A percentile compares a stretch with the other conserved stretches of the same genome.
Evolutionary conservation across 2,888 invertebrate genomes (phyloP).

Genomic region (Euzophera pinguis): DNA sequence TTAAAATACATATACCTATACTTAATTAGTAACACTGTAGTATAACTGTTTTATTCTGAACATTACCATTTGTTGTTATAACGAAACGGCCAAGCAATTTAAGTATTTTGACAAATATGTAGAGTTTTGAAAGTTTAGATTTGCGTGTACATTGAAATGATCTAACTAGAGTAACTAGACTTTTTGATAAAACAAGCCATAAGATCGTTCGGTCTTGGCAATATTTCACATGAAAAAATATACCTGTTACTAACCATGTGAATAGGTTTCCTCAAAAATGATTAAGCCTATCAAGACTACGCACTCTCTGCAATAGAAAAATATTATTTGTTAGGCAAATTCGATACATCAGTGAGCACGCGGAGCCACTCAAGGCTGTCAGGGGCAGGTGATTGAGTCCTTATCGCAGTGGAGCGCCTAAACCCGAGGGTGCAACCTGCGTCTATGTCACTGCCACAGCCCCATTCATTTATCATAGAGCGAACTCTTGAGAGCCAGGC

Average conservation of each 20-base stretch:
- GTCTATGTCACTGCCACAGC: constrained; percentile 48
- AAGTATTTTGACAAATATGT: too few species aligned
- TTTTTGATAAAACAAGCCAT: too few species aligned
- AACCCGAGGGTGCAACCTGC: constrained; percentile 51
- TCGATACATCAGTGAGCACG: constrained; percentile 31
- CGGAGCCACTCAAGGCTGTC: constrained; percentile 45
- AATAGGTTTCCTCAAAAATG: constrained; percentile 19
- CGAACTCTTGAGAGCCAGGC: constrained; percentile 35
- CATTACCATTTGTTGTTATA: too few species aligned
- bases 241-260: neutral
- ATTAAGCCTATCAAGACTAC: constrained; percentile 39
- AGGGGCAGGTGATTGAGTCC: constrained; percentile 64
- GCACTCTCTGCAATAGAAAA: constrained; percentile 47
- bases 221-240: too few species aligned
- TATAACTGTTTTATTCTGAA: too few species aligned
- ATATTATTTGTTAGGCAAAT: constrained; percentile 45
- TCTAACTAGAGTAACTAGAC: too few species aligned
- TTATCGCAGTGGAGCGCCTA: constrained; percentile 44
- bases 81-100: too few species aligned
- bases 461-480: constrained; percentile 52
- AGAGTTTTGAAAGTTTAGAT: too few species aligned
- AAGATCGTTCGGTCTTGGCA: too few species aligned
- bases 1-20: too few species aligned
- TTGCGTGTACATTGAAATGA: too few species aligned
- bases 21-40: too few species aligned